Evolutionary conservation across 2,113 vertebrate species (phyloP).

Genomic region (Cathartes aura): DNA sequence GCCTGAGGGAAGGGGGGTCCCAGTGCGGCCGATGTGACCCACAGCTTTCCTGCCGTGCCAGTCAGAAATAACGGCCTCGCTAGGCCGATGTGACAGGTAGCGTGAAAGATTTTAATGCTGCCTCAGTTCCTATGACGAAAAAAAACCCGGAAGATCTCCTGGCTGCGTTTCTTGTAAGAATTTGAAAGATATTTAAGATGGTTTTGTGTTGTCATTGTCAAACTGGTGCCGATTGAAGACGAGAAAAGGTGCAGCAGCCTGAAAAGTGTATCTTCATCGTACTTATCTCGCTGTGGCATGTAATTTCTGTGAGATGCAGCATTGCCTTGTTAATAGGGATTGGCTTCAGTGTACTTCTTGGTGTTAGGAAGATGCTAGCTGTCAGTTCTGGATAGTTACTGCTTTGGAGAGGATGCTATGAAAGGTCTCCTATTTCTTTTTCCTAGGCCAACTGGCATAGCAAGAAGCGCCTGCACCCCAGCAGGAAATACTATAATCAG

Average conservation of each 20-base stretch:
- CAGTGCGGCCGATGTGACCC: too few species aligned
- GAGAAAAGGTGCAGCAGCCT: background rate
- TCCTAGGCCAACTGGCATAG: background rate
- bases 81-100: too few species aligned
- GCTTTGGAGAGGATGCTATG: background rate
- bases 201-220: background rate
- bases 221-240: rapidly evolving
- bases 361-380: background rate
- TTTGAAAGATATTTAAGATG: rapidly evolving
- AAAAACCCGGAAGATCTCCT: background rate
- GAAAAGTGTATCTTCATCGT: rapidly evolving
- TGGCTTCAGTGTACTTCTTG: background rate
- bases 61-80: background rate
- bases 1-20: too few species aligned
- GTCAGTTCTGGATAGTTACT: too few species aligned
- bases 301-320: rapidly evolving
- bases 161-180: rapidly evolving
- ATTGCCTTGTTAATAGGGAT: rapidly evolving
- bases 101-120: background rate
- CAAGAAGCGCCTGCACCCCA: background rate
- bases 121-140: rapidly evolving
- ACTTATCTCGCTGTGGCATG: rapidly evolving
- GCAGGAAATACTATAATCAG: background rate
- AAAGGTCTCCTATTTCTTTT: background rate
- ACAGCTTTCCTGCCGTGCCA: rapidly evolving